Percentiles rank a stretch among this genome's conserved stretches.
phyloP scores from a whole-genome alignment of 2,888 invertebrate species.

The Nomada fucata region DNA sequence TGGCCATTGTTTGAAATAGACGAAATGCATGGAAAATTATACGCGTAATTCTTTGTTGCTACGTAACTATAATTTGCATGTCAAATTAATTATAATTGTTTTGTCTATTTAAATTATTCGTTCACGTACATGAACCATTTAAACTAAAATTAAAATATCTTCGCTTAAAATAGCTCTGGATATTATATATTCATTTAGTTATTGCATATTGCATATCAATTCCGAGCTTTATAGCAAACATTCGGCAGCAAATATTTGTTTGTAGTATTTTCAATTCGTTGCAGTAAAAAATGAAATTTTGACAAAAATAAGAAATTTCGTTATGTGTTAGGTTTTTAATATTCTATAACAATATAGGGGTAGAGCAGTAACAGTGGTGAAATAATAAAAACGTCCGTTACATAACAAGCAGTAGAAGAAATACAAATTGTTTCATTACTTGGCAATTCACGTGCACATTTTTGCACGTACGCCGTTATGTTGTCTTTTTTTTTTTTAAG shows the following conservation, averaged over 20 bases:
- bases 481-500: too few species aligned
- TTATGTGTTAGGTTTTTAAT: neutral
- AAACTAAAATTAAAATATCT: neutral
- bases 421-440: neutral
- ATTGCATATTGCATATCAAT: neutral
- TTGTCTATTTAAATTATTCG: neutral
- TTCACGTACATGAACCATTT: neutral
- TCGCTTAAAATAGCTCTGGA: neutral
- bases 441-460: neutral
- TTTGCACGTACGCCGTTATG: neutral
- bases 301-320: neutral
- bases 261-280: neutral
- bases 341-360: neutral
- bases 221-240: too few species aligned
- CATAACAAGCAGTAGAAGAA: neutral
- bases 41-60: neutral
- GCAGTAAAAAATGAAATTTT: neutral
- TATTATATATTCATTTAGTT: neutral
- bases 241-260: too few species aligned
- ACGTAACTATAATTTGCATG: neutral
- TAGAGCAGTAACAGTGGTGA: too few species aligned
- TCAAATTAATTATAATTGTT: neutral
- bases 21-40: neutral
- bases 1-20: neutral
- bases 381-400: too few species aligned